These are phyloP conservation scores for Myrmecobius fasciatus DNA, from an alignment of 2,113 vertebrate genomes.

Conservation along the genomic window DNA sequence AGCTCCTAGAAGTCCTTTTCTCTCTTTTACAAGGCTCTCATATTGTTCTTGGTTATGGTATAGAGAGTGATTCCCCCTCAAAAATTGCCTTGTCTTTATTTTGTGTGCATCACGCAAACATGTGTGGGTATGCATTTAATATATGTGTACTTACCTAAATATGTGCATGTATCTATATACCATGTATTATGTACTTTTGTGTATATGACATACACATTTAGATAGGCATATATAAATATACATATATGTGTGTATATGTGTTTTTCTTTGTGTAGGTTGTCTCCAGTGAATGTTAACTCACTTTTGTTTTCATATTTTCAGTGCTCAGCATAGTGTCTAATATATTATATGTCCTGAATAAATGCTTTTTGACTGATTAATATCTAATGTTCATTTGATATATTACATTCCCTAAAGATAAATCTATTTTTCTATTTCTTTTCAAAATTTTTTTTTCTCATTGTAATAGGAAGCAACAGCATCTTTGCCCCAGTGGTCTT, in stretches of 20 bases:
- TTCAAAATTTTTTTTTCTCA: slow-evolving; percentile 61
- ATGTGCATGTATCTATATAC: no score
- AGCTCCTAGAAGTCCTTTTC: neutral
- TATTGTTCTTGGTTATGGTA: neutral
- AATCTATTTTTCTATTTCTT: neutral
- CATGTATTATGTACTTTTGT: no score
- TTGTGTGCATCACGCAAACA: neutral
- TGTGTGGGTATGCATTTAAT: neutral
- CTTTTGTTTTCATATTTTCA: neutral
- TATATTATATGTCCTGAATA: neutral
- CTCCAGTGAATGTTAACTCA: neutral
- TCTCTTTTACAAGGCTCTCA: neutral
- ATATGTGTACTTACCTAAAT: no score
- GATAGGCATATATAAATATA: no score
- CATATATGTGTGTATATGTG: neutral
- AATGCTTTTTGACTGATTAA: neutral
- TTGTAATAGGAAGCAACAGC: slow-evolving; percentile 88
- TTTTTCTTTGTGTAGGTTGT: neutral
- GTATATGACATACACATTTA: no score
- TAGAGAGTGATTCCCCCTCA: neutral
- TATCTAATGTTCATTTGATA: neutral
- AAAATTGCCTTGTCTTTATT: neutral
- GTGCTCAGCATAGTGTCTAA: neutral
- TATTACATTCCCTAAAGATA: neutral
- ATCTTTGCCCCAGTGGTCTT: slow-evolving; percentile 90